Percentiles rank a stretch among this genome's conserved stretches.
These are phyloP conservation scores for Mirza zaza DNA, from an alignment of 2,113 vertebrate genomes.

Conservation along the genomic window DNA sequence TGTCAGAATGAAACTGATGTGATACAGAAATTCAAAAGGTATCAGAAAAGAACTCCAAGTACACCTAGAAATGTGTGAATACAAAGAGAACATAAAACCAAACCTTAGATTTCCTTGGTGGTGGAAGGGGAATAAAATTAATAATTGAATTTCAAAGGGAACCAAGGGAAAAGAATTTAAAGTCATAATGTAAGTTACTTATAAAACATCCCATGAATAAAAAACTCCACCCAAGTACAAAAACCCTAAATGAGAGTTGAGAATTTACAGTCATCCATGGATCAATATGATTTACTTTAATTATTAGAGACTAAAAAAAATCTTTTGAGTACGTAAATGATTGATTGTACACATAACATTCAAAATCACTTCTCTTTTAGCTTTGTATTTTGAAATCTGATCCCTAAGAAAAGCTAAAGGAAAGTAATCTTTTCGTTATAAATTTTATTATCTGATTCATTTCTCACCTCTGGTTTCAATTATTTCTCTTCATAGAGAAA, in stretches of 20 bases:
- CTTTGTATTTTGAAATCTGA: slow-evolving; percentile 18
- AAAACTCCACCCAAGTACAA: background rate
- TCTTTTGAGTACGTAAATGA: slow-evolving; percentile 1
- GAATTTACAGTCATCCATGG: background rate
- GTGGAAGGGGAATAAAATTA: background rate
- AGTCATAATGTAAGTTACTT: background rate
- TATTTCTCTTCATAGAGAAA: background rate
- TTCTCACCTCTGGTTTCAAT: background rate
- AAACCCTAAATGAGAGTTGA: background rate
- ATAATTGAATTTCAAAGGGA: background rate
- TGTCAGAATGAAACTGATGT: slow-evolving; percentile 83
- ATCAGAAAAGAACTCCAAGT: slow-evolving; percentile 67
- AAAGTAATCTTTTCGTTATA: slow-evolving; percentile 12
- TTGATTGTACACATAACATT: slow-evolving; percentile 10
- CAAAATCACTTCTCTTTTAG: background rate
- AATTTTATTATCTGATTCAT: background rate
- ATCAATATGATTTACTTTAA: slow-evolving; percentile 24
- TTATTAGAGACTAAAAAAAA: slow-evolving; percentile 25
- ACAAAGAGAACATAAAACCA: slow-evolving; percentile 53
- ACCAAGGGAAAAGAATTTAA: background rate
- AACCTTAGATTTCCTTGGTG: slow-evolving; percentile 47
- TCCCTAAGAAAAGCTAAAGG: background rate
- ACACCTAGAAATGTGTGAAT: slow-evolving; percentile 55
- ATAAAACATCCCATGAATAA: background rate
- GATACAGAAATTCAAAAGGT: slow-evolving; percentile 75